phyloP scores from a whole-genome alignment of 2,888 invertebrate species.

The Dastarcus helophoroides region DNA sequence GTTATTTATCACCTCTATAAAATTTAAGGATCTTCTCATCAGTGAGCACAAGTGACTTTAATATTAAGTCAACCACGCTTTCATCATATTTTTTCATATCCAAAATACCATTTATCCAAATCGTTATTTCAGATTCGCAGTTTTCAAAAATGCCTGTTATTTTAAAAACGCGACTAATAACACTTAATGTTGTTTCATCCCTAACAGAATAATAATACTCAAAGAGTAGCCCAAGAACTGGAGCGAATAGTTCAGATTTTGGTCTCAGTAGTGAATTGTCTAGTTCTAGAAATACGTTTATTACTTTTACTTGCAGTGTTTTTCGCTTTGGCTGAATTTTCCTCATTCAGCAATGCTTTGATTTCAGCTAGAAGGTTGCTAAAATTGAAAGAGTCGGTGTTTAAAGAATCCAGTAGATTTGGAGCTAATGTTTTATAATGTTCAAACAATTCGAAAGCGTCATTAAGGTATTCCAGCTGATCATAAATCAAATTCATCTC shows the following conservation, averaged over 20 bases:
- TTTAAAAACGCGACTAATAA: slow-evolving; percentile 40
- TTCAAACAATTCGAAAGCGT: slow-evolving; percentile 45
- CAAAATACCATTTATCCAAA: slow-evolving; percentile 41
- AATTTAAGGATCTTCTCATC: too few species aligned
- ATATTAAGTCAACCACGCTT: too few species aligned
- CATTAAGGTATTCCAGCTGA: slow-evolving; percentile 21
- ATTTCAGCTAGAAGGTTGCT: too few species aligned
- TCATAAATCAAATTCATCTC: slow-evolving; percentile 17
- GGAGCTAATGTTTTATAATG: slow-evolving; percentile 43
- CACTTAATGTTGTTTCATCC: background rate
- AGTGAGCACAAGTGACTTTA: too few species aligned
- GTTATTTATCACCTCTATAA: too few species aligned
- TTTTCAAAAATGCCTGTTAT: slow-evolving; percentile 55
- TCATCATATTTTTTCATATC: slow-evolving; percentile 23
- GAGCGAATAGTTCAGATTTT: slow-evolving; percentile 1
- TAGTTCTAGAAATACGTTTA: too few species aligned
- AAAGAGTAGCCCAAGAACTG: background rate
- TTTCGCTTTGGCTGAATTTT: too few species aligned
- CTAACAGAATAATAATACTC: background rate
- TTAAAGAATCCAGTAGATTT: slow-evolving; percentile 36
- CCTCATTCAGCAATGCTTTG: too few species aligned
- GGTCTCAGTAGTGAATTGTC: too few species aligned
- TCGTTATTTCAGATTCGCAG: slow-evolving; percentile 49
- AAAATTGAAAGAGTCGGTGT: too few species aligned
- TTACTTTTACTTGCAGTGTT: too few species aligned